Conservation (phyloP, 2,113 vertebrate genomes). For the Oncorhynchus kisutch region DNA sequence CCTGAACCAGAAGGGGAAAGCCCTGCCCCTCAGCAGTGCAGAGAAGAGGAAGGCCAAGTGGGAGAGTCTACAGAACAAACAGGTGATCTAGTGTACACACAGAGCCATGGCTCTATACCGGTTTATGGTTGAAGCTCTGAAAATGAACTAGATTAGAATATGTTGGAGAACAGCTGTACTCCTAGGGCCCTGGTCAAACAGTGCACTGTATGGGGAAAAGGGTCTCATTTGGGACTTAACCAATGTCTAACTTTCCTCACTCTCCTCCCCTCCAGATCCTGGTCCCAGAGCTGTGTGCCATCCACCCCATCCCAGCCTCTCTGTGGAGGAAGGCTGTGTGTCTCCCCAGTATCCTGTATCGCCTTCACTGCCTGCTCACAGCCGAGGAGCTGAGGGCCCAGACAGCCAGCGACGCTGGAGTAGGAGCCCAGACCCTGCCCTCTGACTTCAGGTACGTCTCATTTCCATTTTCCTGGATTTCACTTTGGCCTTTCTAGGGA, state of each 20-base stretch:
- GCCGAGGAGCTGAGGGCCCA: slow-evolving; percentile 95
- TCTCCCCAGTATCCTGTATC: slow-evolving; percentile 97
- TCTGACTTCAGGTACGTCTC: slow-evolving; percentile 86
- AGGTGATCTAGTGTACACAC: slow-evolving; percentile 68
- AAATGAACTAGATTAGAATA: no score
- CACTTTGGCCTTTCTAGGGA: no score
- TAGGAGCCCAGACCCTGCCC: slow-evolving; percentile 88
- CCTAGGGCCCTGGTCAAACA: no score
- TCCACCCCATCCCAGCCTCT: slow-evolving; percentile 97
- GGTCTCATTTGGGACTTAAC: no score
- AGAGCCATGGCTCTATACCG: no score
- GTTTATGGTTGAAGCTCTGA: no score
- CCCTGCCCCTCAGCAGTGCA: slow-evolving; percentile 94
- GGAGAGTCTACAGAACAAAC: slow-evolving; percentile 99
- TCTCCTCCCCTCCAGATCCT: slow-evolving; percentile 78
- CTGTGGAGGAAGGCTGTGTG: slow-evolving; percentile 98
- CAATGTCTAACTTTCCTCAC: slow-evolving; percentile 73
- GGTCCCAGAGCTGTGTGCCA: slow-evolving; percentile 98
- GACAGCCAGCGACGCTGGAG: slow-evolving; percentile 92
- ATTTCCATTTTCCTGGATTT: not conserved
- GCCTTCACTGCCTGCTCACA: slow-evolving; percentile 96
- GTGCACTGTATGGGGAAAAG: no score
- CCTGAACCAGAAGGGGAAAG: slow-evolving; percentile 99
- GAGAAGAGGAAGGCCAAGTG: slow-evolving; percentile 99
- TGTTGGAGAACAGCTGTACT: no score